phyloP scores from a whole-genome alignment of 2,888 invertebrate genomes.

The Melikaiella ostensackeni region DNA sequence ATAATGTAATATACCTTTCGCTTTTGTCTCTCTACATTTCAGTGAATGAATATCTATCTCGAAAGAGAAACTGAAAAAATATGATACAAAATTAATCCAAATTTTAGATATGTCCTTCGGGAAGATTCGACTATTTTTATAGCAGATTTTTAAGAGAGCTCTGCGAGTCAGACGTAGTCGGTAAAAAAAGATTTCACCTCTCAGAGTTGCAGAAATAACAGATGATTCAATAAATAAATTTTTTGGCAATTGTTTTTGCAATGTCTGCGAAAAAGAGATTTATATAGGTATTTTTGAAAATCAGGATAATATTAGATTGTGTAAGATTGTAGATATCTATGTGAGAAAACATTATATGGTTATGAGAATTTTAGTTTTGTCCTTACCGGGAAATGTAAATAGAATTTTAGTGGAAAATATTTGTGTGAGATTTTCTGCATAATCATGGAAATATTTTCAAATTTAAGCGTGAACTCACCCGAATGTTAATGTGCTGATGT shows the following conservation, averaged over 20 bases:
- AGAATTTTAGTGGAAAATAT: background rate
- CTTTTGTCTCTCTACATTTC: no score
- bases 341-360: background rate
- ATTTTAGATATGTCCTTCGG: background rate
- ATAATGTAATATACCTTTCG: background rate
- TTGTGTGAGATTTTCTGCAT: background rate
- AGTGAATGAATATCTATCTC: no score
- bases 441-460: background rate
- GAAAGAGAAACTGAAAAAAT: background rate
- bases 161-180: background rate
- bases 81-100: background rate
- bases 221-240: conserved; percentile 17
- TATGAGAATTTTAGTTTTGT: background rate
- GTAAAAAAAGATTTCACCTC: conserved; percentile 32
- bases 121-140: background rate
- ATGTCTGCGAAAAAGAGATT: background rate
- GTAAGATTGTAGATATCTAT: background rate
- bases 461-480: background rate
- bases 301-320: background rate
- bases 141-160: conserved; percentile 19
- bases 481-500: background rate
- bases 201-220: conserved; percentile 32
- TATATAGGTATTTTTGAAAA: background rate
- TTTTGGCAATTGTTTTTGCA: conserved; percentile 19
- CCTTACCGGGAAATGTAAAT: background rate